phyloP scores from a whole-genome alignment of 2,888 invertebrate genomes.

The Meta bourneti region DNA sequence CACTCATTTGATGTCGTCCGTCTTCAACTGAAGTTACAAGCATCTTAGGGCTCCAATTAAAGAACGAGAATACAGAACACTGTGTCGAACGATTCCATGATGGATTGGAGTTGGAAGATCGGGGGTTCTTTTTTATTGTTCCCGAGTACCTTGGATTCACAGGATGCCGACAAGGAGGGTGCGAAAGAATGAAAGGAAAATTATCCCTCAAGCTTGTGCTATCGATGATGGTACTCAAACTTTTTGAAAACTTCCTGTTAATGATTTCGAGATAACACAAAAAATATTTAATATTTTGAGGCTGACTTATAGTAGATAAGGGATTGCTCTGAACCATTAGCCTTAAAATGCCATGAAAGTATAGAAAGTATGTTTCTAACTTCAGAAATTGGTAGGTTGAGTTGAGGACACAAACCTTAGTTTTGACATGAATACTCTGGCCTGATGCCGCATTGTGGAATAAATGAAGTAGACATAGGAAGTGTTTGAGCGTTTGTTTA shows the following conservation, averaged over 20 bases:
- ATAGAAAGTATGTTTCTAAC: too few relatives aligned
- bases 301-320: too few relatives aligned
- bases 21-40: background rate
- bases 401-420: too few relatives aligned
- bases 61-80: background rate
- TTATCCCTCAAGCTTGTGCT: background rate
- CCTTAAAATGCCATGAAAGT: too few relatives aligned
- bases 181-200: background rate
- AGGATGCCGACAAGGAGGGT: background rate
- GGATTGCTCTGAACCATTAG: too few relatives aligned
- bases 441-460: too few relatives aligned
- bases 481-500: too few relatives aligned
- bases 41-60: background rate
- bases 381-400: too few relatives aligned
- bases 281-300: too few relatives aligned
- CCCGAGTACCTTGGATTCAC: background rate
- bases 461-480: too few relatives aligned
- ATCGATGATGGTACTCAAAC: background rate
- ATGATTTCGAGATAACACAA: too few relatives aligned
- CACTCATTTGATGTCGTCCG: background rate
- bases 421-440: too few relatives aligned
- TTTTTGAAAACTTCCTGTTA: background rate
- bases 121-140: background rate
- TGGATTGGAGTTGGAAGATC: background rate
- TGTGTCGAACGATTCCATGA: background rate